Evolutionary conservation across 2,113 vertebrate species (phyloP).

Genomic region (Fregata magnificens): DNA sequence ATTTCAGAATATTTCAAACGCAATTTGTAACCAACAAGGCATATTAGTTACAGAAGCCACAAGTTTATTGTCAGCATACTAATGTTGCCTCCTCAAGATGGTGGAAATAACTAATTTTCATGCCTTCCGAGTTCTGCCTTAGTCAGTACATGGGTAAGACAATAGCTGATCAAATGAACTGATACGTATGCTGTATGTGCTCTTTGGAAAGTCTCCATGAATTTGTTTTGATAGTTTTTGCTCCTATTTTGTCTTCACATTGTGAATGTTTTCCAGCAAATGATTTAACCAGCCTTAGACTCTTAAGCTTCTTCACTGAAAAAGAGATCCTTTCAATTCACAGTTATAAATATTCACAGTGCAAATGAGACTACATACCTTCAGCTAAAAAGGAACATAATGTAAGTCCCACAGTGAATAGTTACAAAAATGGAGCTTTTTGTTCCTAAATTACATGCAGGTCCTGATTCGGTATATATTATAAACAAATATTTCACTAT

Average conservation of each 20-base stretch:
- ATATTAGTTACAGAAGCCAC: neutral
- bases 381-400: neutral
- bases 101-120: neutral
- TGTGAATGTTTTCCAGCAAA: neutral
- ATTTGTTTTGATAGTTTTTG: neutral
- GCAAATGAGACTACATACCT: neutral
- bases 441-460: rapidly evolving
- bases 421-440: neutral
- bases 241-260: neutral
- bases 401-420: rapidly evolving
- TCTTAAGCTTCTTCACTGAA: neutral
- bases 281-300: neutral
- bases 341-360: neutral
- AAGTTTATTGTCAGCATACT: neutral
- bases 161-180: neutral
- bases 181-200: neutral
- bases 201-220: rapidly evolving
- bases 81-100: neutral
- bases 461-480: rapidly evolving
- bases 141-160: rapidly evolving
- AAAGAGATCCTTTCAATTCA: neutral
- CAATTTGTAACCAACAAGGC: neutral
- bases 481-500: too few species aligned
- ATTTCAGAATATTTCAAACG: neutral
- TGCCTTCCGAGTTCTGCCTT: neutral